A percentile compares a stretch with the other conserved stretches of the same genome.
phyloP scores from a whole-genome alignment of 2,797 vertebrate genomes.

The Choloepus didactylus region DNA sequence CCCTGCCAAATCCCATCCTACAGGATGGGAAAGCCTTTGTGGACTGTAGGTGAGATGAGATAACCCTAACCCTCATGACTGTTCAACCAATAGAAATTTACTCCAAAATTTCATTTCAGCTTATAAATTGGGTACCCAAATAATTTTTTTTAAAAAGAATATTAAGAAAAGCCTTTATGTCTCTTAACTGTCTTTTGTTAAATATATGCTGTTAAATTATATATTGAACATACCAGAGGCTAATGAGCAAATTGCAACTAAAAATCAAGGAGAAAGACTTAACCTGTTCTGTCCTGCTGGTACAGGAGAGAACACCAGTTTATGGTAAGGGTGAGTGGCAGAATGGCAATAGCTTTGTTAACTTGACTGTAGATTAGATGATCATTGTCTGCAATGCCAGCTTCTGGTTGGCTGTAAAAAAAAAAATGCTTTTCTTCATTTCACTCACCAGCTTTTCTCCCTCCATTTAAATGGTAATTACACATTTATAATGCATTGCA shows the following conservation, averaged over 20 bases:
- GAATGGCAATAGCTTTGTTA: conserved; percentile 86
- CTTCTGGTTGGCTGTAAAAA: conserved; percentile 80
- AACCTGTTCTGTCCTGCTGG: conserved; percentile 22
- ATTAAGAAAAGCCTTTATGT: conserved; percentile 63
- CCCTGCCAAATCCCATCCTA: neutral
- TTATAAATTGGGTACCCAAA: conserved; percentile 46
- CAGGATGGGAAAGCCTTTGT: neutral
- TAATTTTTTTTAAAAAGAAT: conserved; percentile 30
- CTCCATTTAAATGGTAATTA: conserved; percentile 90
- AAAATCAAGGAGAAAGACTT: conserved; percentile 75
- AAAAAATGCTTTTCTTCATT: conserved; percentile 85
- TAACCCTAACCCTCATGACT: neutral
- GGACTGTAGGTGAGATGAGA: neutral
- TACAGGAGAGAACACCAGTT: conserved; percentile 67
- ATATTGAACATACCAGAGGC: conserved; percentile 60
- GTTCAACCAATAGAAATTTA: conserved; percentile 9
- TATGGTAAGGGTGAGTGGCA: conserved; percentile 81
- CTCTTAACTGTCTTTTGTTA: conserved; percentile 54
- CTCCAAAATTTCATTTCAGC: conserved; percentile 32
- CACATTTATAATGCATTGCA: conserved; percentile 88
- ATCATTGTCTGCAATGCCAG: conserved; percentile 82
- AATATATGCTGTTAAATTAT: conserved; percentile 66
- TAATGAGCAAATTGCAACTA: conserved; percentile 79
- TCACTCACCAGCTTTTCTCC: conserved; percentile 84
- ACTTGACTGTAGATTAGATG: conserved; percentile 82